A percentile compares a stretch with the other conserved stretches of the same genome.
These are phyloP conservation scores for Artemia sp. DNA, from an alignment of 2,888 invertebrate species.

Conservation along the genomic window DNA sequence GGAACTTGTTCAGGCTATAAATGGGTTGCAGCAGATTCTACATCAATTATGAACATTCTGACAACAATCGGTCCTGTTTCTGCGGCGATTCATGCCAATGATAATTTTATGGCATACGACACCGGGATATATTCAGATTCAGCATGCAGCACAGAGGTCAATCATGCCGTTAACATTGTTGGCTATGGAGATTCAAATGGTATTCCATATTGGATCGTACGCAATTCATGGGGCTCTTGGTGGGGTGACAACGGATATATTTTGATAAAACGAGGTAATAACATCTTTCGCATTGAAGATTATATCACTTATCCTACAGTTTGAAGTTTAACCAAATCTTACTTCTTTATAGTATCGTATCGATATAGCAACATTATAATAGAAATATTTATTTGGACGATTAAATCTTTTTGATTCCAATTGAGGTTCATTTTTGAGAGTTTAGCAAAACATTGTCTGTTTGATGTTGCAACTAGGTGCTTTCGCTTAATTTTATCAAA, in stretches of 20 bases:
- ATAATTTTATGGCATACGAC: background rate
- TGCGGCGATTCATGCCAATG: background rate
- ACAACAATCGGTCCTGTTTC: background rate
- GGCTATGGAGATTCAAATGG: slow-evolving; percentile 1
- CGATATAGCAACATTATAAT: no score
- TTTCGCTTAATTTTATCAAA: no score
- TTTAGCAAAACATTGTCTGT: no score
- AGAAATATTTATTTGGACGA: no score
- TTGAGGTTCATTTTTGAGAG: no score
- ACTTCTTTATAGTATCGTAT: no score
- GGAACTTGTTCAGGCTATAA: background rate
- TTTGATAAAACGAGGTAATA: background rate
- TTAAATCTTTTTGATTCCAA: no score
- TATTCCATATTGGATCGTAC: slow-evolving; percentile 1
- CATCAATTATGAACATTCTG: background rate
- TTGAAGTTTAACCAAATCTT: background rate
- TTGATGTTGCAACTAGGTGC: no score
- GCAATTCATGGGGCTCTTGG: slow-evolving; percentile 6
- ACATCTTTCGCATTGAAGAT: background rate
- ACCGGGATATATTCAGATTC: slow-evolving; percentile 2
- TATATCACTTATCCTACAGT: background rate
- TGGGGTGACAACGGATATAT: background rate
- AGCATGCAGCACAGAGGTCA: background rate
- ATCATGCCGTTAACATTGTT: slow-evolving; percentile 8
- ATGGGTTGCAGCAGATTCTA: background rate